Percentiles rank a stretch among this genome's conserved stretches.
These are phyloP conservation scores for Pygocentrus nattereri DNA, from an alignment of 2,797 vertebrate species.

Conservation along the genomic window DNA sequence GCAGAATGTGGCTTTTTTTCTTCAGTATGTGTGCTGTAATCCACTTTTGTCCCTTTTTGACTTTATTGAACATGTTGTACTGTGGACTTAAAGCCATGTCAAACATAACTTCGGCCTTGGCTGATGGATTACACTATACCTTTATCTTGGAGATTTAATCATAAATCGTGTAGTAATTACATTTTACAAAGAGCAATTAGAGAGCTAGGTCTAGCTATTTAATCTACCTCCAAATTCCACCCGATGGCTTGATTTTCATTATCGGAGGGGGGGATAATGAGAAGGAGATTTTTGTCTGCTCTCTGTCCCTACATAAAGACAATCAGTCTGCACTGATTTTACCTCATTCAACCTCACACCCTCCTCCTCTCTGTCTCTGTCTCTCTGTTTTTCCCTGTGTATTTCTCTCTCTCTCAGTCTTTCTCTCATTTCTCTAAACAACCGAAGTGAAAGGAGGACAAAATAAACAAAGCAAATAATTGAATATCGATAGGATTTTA, in stretches of 20 bases:
- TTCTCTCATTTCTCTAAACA: slow-evolving; percentile 9
- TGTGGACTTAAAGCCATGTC: slow-evolving; percentile 12
- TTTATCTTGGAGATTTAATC: slow-evolving; percentile 63
- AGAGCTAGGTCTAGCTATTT: slow-evolving; percentile 58
- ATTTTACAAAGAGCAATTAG: slow-evolving; percentile 65
- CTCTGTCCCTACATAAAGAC: slow-evolving; percentile 52
- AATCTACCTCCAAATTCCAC: slow-evolving; percentile 59
- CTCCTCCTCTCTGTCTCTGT: neutral
- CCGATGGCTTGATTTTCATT: slow-evolving; percentile 64
- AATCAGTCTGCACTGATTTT: slow-evolving; percentile 58
- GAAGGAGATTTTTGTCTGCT: slow-evolving; percentile 53
- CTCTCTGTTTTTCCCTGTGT: slow-evolving; percentile 9
- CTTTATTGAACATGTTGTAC: slow-evolving; percentile 21
- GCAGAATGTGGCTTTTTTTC: neutral
- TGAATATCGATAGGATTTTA: neutral
- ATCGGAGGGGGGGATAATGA: slow-evolving; percentile 56
- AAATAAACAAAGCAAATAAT: neutral
- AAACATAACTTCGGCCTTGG: slow-evolving; percentile 35
- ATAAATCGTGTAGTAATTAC: slow-evolving; percentile 64
- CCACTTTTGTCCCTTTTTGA: slow-evolving; percentile 40
- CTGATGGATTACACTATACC: slow-evolving; percentile 54
- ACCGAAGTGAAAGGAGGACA: neutral
- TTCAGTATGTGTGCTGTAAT: slow-evolving; percentile 3
- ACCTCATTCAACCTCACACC: slow-evolving; percentile 37
- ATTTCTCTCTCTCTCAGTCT: neutral